Evolutionary conservation across 2,113 vertebrate species (phyloP).

Genomic region (Tretioscincus oriximinensis): DNA sequence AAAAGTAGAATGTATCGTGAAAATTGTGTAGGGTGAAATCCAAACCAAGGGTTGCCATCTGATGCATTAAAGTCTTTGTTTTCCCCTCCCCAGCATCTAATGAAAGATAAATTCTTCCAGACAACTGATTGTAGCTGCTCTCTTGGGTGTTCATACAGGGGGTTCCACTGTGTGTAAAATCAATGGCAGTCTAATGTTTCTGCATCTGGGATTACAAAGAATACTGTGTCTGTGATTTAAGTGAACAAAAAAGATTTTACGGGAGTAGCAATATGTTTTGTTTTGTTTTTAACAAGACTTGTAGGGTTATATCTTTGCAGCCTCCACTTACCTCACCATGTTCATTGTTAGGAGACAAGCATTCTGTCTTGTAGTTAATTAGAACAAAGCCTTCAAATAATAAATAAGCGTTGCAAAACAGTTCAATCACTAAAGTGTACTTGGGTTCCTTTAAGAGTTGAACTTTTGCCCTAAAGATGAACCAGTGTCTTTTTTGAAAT

Average conservation of each 20-base stretch:
- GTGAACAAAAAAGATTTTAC: conserved; percentile 8
- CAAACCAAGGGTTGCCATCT: neutral
- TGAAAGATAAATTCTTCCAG: conserved; percentile 18
- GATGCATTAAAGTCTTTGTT: conserved; percentile 1
- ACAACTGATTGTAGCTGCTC: conserved; percentile 22
- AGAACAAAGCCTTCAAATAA: neutral
- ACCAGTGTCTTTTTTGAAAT: neutral
- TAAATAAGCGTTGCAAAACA: neutral
- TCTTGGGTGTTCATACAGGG: conserved; percentile 3
- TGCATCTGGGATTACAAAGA: neutral
- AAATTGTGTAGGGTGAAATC: conserved; percentile 20
- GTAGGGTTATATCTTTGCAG: neutral
- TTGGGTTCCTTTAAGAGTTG: neutral
- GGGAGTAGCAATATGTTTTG: conserved; percentile 9
- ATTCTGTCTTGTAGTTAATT: neutral
- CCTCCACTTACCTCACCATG: neutral
- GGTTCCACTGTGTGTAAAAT: conserved; percentile 1
- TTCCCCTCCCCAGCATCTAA: neutral
- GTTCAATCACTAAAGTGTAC: neutral
- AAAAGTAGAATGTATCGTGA: conserved; percentile 5
- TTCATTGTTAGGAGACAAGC: neutral
- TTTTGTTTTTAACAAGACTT: neutral
- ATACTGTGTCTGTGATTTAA: neutral
- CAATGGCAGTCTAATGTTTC: neutral
- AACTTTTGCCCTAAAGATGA: neutral